phyloP scores from a whole-genome alignment of 2,113 vertebrate genomes.

The Xenopus laevis region DNA sequence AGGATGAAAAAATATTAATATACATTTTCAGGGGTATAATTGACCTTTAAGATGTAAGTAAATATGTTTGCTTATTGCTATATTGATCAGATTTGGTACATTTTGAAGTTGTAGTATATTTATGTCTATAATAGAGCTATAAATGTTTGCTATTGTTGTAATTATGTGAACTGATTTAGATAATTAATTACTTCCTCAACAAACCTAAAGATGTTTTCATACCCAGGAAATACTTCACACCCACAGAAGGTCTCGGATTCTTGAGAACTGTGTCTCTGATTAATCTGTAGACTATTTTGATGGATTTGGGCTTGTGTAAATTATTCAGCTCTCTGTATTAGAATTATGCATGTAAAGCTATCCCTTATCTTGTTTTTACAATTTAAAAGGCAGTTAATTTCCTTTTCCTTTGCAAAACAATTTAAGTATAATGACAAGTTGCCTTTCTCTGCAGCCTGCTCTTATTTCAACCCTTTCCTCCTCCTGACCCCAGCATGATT shows the following conservation, averaged over 20 bases:
- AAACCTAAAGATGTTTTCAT: conserved; percentile 4
- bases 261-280: conserved; percentile 23
- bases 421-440: conserved; percentile 14
- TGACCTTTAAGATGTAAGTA: too few relatives aligned
- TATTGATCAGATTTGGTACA: too few relatives aligned
- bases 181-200: conserved; percentile 19
- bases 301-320: not conserved
- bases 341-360: conserved; percentile 14
- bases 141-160: too few relatives aligned
- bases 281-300: conserved; percentile 22
- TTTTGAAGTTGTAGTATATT: too few relatives aligned
- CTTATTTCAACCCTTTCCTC: not conserved
- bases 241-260: conserved; percentile 29
- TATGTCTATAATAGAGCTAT: too few relatives aligned
- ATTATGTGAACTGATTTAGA: not conserved
- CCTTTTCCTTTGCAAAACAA: conserved; percentile 26
- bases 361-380: conserved; percentile 23
- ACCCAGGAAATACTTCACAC: conserved; percentile 28
- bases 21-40: too few relatives aligned
- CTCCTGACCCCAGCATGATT: conserved; percentile 8
- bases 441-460: conserved; percentile 6
- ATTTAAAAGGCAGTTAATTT: conserved; percentile 17
- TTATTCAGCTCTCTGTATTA: conserved; percentile 24
- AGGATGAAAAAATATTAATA: too few relatives aligned
- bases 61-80: too few relatives aligned